Evolutionary conservation across 2,797 vertebrate genomes (phyloP), one percentile per base, ranked within the genome.

Genomic region (Danionella dracula): DNA sequence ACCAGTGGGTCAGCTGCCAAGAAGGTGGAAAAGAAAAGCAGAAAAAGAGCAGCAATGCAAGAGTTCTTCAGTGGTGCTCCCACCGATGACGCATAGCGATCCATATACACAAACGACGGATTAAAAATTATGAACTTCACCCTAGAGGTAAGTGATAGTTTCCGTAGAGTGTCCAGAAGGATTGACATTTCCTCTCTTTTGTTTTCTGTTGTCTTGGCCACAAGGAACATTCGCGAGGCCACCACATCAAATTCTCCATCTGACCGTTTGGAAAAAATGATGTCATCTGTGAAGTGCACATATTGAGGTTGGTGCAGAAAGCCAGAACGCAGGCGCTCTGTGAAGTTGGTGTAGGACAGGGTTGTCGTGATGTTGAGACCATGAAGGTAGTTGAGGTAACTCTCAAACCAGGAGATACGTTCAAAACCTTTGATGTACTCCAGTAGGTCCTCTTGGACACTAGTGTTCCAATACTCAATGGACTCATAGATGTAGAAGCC

Each of bases 401-500:
- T 93, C 69, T 99, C 97, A 58, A 99, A 94, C 97, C 97, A 99
- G 83, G 95, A 98, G 91, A 99, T 94, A 61, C 95, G 89, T 83
- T 98, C 96, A 83, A 99, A 99, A 62, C 97, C 97, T 83, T 95
- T 96, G 69, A 95, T 95, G 49, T 97, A 98, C 71, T 98, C 94
- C 76, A 97, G 82, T 68, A 99, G 90, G 2, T 99, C 95, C 73
- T 94, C 92, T 88, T 99, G 97, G 41, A 99, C 95, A 9, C 93
- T 94, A 66, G 86, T 85, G 60, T 99, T 99, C 97, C 97, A 99
- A 86, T 99, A 99, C 79, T 97, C 95, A 48, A 97, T 95, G 0
- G 94, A 97, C 78, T 99, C 97, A 0, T 99, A 99, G 72, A 99
- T 97, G 82, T 99, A 99, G 87, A 99, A 99, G 63, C 97, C 97